A percentile compares a stretch with the other conserved stretches of the same genome.
These are phyloP conservation scores for Sparidentex hasta DNA, from an alignment of 2,797 vertebrate genomes.

Conservation along the genomic window DNA sequence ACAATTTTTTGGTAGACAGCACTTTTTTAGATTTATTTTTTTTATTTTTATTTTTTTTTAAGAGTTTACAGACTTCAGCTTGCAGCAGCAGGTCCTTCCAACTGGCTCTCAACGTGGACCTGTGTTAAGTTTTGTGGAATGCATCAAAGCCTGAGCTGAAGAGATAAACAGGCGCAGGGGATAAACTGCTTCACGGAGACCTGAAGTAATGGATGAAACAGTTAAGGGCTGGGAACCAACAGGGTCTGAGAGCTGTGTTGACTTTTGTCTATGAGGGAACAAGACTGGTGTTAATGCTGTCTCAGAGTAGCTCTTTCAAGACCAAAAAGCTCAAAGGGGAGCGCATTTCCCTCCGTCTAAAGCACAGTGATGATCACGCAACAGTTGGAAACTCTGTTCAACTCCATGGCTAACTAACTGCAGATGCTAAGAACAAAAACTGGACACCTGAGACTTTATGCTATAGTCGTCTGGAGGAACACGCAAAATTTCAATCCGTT, in stretches of 20 bases:
- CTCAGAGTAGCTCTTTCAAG: not conserved
- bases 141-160: conserved; percentile 53
- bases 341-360: not conserved
- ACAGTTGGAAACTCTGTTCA: not conserved
- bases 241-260: conserved; percentile 9
- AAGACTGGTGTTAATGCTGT: not conserved
- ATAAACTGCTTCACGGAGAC: conserved; percentile 46
- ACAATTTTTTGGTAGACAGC: not conserved
- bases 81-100: conserved; percentile 24
- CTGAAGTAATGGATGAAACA: conserved; percentile 28
- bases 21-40: too few species aligned
- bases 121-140: conserved; percentile 19
- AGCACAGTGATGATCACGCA: not conserved
- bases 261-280: not conserved
- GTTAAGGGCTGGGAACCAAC: conserved; percentile 36
- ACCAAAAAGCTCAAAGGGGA: not conserved
- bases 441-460: not conserved
- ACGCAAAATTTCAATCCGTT: too few species aligned
- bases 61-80: conserved; percentile 3
- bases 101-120: conserved; percentile 14
- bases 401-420: not conserved
- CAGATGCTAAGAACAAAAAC: conserved; percentile 12
- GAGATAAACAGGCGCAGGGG: conserved; percentile 58
- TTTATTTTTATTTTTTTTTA: not conserved
- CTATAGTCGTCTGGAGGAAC: not conserved